Percentiles rank a stretch among this genome's conserved stretches.
Conservation (phyloP, 2,888 invertebrate species). For the Cheilosia grossa region DNA sequence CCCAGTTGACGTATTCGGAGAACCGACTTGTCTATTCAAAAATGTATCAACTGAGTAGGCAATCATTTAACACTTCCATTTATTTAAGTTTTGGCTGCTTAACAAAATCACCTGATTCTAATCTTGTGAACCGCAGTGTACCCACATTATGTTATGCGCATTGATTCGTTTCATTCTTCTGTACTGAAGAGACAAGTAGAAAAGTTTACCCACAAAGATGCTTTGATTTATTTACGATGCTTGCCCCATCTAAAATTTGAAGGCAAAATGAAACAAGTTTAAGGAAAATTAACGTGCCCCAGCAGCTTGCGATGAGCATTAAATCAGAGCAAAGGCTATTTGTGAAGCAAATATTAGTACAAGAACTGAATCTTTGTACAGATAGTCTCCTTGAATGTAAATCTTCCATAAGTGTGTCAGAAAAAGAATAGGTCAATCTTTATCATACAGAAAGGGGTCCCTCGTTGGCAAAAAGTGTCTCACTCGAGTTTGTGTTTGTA, state of each 20-base stretch:
- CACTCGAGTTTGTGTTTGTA: too few relatives aligned
- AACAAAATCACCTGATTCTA: too few relatives aligned
- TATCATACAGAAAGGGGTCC: too few relatives aligned
- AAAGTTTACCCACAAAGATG: constrained; percentile 8
- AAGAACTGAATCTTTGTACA: background rate
- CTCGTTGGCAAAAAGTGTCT: too few relatives aligned
- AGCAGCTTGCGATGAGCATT: constrained; percentile 8
- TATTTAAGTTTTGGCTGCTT: too few relatives aligned
- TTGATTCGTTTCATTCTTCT: background rate
- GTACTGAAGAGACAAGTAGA: background rate
- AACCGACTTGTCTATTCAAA: too few relatives aligned
- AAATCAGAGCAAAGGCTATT: constrained; percentile 45
- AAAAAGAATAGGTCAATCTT: too few relatives aligned
- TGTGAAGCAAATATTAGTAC: constrained; percentile 21
- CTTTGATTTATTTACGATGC: constrained; percentile 28
- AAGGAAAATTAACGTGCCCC: background rate
- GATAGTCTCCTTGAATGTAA: background rate
- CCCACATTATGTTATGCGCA: background rate
- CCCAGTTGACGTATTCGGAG: too few relatives aligned
- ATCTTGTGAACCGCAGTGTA: too few relatives aligned
- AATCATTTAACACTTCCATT: too few relatives aligned
- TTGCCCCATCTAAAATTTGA: background rate
- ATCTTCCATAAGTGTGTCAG: too few relatives aligned
- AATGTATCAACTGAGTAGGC: too few relatives aligned
- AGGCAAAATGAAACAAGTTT: constrained; percentile 11